Conservation (phyloP, 64 coral and sea anemone genomes). For the Actinia tenebrosa region DNA sequence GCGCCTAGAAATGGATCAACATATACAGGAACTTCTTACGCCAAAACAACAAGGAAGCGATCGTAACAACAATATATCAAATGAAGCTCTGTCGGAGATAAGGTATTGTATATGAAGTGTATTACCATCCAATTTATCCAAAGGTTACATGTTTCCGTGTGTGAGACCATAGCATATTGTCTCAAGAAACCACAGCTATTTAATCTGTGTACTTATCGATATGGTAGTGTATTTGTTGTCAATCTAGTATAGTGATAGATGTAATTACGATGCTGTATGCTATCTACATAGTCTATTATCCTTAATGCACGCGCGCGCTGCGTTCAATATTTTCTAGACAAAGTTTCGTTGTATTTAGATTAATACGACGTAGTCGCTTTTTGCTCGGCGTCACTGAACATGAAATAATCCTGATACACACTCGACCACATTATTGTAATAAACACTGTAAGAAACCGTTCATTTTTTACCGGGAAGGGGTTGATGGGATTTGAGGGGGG, state of each 20-base stretch:
- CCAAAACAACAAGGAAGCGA: not conserved
- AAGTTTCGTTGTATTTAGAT: not conserved
- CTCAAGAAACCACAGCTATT: not conserved
- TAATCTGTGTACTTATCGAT: not conserved
- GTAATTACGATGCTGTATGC: not conserved
- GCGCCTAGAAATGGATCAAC: not conserved
- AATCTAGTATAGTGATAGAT: not conserved
- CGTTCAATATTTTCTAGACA: not conserved
- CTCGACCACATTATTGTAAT: not conserved
- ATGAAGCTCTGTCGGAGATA: not conserved
- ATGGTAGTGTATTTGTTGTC: not conserved
- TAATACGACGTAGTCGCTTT: not conserved
- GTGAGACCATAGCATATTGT: not conserved
- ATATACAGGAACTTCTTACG: not conserved
- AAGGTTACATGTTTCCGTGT: not conserved
- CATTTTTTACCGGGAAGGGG: too few species aligned
- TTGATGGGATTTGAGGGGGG: too few species aligned
- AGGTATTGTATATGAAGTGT: not conserved
- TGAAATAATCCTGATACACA: too few species aligned
- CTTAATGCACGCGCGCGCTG: too few species aligned
- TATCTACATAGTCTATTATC: too few species aligned
- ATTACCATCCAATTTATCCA: not conserved
- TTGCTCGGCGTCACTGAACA: too few species aligned
- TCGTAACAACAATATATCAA: slow-evolving; percentile 4
- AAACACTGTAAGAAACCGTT: not conserved